Evolutionary conservation across 2,797 vertebrate species (phyloP), one percentile per base, ranked within the genome.

Genomic region (Myotis myotis): DNA sequence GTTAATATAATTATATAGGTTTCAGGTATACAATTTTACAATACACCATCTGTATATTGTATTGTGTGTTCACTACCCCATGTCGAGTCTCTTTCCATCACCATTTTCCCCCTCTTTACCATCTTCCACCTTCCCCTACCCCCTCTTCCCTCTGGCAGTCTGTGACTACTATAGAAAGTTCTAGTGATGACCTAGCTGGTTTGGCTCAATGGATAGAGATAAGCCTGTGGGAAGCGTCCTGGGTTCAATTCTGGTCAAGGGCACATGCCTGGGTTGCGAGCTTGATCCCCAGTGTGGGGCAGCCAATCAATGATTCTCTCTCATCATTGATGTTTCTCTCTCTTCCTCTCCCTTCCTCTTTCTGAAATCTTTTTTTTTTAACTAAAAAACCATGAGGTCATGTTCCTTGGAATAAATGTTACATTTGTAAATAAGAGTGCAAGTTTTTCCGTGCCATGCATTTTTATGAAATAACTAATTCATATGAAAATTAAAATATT

Each of bases 401-500:
- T 87, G 41, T 87, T 84, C 23, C 20, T 19, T 83, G 17, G 33
- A 84, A 91, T 83, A 92, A 44, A 91, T 64, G 79, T 68, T 75
- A 38, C 23, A 60, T 51, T 80, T 72, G 8, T 72, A 64, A 66
- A 51, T 53, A 85, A 74, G 68, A 79, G 17, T 36, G 17, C 9
- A 87, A 28, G 10, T 72, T 95, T 90, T 91, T 91, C 78, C 30
- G 74, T 84, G 71, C 6, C 6, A 7, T 87, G 12, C 41, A 51
- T 95, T 87, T 95, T 94, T 83, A 94, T 64, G 62, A 92, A 86
- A 60, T 64, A 55, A 71, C 19, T 87, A 30, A 85, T 92, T 92
- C 64, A n/a, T 94, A 4, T 66, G 53, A 83, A 83, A 90, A 78
- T 70, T 71, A 53, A 87, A 88, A 68, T 60, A 79, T 60, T 87